Conservation (phyloP, 2,797 vertebrate genomes). For the Thaleichthys pacificus region DNA sequence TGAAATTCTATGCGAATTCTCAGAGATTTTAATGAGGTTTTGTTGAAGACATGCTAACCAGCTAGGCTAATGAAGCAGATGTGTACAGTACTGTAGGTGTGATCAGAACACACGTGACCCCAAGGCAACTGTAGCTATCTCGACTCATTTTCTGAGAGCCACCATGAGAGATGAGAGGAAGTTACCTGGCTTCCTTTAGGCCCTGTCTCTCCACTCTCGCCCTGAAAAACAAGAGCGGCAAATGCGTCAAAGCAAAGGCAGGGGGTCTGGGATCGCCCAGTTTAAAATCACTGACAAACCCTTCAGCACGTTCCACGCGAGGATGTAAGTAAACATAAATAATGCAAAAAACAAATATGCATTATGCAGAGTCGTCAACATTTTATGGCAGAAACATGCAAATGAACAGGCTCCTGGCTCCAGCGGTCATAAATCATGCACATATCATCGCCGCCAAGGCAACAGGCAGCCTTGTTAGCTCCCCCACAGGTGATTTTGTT, state of each 20-base stretch:
- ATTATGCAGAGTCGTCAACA: constrained; percentile 26
- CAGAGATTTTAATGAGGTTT: too few relatives aligned
- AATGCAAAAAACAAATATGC: constrained; percentile 41
- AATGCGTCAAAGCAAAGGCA: not conserved
- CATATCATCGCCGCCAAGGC: not conserved
- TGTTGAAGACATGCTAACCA: too few relatives aligned
- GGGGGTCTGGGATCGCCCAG: not conserved
- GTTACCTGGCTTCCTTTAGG: constrained; percentile 68
- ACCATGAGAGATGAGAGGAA: not conserved
- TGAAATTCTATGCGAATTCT: too few relatives aligned
- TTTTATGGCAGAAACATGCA: constrained; percentile 11
- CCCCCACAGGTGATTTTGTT: not conserved
- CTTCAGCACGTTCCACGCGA: constrained; percentile 38
- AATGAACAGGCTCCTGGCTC: constrained; percentile 8
- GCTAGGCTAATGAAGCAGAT: too few relatives aligned
- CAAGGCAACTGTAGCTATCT: not conserved
- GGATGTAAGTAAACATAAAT: constrained; percentile 41
- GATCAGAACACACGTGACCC: too few relatives aligned
- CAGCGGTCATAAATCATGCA: constrained; percentile 10
- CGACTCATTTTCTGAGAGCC: not conserved
- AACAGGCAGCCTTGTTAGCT: not conserved
- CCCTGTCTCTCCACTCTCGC: constrained; percentile 65
- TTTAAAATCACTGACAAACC: not conserved
- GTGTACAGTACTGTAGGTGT: too few relatives aligned
- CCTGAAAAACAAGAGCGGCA: constrained; percentile 49